phyloP scores from a whole-genome alignment of 2,797 vertebrate species.

The Antrozous pallidus region DNA sequence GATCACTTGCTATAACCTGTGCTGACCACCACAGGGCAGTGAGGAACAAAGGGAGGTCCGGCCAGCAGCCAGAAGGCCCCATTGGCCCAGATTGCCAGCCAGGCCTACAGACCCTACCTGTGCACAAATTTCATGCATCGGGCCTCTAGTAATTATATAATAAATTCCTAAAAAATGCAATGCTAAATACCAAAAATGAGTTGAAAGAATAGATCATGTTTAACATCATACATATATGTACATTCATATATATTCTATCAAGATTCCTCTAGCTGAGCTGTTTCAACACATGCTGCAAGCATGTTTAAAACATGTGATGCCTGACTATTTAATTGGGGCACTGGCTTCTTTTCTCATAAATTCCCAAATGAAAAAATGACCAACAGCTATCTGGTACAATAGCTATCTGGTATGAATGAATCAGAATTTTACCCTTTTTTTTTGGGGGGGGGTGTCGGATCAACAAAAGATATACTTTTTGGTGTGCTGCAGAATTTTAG shows the following conservation, averaged over 20 bases:
- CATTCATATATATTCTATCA: not conserved
- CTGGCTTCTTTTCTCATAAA: not conserved
- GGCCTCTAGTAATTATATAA: not conserved
- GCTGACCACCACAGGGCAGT: too few species aligned
- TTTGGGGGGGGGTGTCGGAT: too few species aligned
- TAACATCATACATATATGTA: not conserved
- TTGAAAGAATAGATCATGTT: not conserved
- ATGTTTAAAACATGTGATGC: not conserved
- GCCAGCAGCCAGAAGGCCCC: too few species aligned
- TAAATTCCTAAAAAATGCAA: constrained; percentile 4
- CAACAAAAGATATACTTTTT: not conserved
- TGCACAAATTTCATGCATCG: too few species aligned
- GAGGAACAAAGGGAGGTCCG: too few species aligned
- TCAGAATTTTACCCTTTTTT: not conserved
- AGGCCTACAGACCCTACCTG: too few species aligned
- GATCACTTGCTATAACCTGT: too few species aligned
- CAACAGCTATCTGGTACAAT: not conserved
- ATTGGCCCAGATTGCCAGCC: too few species aligned
- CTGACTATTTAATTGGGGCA: not conserved
- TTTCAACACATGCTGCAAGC: not conserved
- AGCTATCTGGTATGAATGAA: not conserved
- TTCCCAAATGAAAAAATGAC: not conserved
- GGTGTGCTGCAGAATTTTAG: not conserved
- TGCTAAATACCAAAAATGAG: not conserved
- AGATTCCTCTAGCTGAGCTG: not conserved